These are phyloP conservation scores for Botrylloides violaceus DNA, from an alignment of 23 tunicate species.

Conservation along the genomic window DNA sequence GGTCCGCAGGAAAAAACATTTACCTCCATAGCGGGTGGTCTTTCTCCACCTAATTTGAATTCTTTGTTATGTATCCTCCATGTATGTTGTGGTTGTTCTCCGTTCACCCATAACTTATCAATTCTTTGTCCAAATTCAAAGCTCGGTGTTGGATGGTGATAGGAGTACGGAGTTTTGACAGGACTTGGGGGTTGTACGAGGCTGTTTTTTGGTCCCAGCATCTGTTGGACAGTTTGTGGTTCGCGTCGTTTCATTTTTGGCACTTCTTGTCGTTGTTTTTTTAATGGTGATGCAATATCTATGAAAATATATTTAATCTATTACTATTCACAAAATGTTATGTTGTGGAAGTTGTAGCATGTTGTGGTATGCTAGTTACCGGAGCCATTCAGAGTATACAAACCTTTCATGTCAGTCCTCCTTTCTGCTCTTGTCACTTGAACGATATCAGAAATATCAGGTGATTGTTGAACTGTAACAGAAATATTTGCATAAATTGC, in stretches of 20 bases:
- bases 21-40: slow-evolving; percentile 53
- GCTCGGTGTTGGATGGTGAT: neutral
- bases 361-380: too few species aligned
- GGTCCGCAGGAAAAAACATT: too few species aligned
- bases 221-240: slow-evolving; percentile 60
- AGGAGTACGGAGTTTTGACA: slow-evolving; percentile 10
- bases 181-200: slow-evolving; percentile 46
- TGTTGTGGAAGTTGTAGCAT: too few species aligned
- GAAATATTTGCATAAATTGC: too few species aligned
- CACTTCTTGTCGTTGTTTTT: slow-evolving; percentile 4
- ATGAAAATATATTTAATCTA: too few species aligned
- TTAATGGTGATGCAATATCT: slow-evolving; percentile 6
- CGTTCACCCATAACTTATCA: slow-evolving; percentile 32
- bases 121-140: slow-evolving; percentile 1
- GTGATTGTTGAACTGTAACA: slow-evolving; percentile 26
- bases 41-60: slow-evolving; percentile 48
- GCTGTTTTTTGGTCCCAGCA: slow-evolving; percentile 43
- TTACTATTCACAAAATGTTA: too few species aligned
- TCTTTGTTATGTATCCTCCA: slow-evolving; percentile 75
- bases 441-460: slow-evolving; percentile 23
- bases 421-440: slow-evolving; percentile 17
- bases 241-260: slow-evolving; percentile 27
- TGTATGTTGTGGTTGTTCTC: slow-evolving; percentile 64
- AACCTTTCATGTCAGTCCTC: slow-evolving; percentile 7
- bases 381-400: too few species aligned